Conservation (phyloP, 2,888 invertebrate genomes). For the Lasioglossum zephyrum region DNA sequence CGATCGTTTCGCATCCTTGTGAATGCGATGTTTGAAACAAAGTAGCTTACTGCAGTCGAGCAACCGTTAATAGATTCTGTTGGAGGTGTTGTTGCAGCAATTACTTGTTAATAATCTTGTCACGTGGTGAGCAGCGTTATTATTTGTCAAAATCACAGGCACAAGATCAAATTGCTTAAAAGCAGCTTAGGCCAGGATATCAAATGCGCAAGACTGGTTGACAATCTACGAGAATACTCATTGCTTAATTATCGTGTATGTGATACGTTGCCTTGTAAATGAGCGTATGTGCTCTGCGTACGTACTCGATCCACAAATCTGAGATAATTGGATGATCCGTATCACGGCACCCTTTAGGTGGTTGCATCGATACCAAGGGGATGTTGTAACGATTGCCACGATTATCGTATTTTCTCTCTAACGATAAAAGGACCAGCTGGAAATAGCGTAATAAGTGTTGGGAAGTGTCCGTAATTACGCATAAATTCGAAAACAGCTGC, state of each 20-base stretch:
- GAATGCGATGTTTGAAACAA: no score
- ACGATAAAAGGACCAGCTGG: conserved; percentile 17
- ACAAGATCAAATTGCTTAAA: conserved; percentile 6
- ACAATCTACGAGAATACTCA: conserved; percentile 27
- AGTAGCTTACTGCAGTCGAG: background rate
- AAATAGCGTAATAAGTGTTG: background rate
- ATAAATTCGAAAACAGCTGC: conserved; percentile 12
- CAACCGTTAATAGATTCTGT: background rate
- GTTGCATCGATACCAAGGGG: conserved; percentile 12
- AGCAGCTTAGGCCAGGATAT: conserved; percentile 6
- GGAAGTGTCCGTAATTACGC: background rate
- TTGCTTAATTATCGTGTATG: conserved; percentile 38
- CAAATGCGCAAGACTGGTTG: conserved; percentile 15
- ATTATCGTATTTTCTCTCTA: conserved; percentile 24
- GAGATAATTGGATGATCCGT: conserved; percentile 55
- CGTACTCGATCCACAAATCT: conserved; percentile 38
- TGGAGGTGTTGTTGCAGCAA: background rate
- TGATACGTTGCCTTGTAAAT: conserved; percentile 35
- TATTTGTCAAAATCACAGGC: no score
- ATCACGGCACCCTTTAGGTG: conserved; percentile 37
- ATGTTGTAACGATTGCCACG: conserved; percentile 11
- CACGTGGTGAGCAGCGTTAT: background rate
- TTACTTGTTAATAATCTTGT: background rate
- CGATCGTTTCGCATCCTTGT: no score
- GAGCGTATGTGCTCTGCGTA: conserved; percentile 25